Conservation (phyloP, 2,797 vertebrate genomes). For the Leontocebus nigricollis region DNA sequence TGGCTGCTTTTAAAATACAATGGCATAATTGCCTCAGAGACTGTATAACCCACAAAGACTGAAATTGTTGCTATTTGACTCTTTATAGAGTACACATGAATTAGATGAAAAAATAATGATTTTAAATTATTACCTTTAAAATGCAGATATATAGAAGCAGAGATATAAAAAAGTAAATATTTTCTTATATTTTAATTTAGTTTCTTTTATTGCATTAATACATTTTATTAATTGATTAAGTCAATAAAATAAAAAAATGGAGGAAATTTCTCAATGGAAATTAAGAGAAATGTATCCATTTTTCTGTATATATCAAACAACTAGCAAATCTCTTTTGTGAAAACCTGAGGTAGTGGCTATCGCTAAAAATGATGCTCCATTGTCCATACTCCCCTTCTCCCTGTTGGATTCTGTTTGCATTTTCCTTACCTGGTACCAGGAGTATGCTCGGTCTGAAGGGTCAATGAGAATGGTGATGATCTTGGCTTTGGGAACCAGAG, state of each 20-base stretch:
- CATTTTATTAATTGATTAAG: neutral
- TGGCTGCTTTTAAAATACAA: neutral
- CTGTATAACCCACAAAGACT: no score
- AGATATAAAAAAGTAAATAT: neutral
- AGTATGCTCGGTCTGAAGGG: conserved; percentile 95
- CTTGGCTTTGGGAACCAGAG: conserved; percentile 96
- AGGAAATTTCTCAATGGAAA: neutral
- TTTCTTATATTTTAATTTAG: neutral
- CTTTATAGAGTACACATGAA: neutral
- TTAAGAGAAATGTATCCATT: neutral
- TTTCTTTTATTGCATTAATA: neutral
- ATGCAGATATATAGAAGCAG: neutral
- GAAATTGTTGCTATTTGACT: neutral
- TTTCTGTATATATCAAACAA: neutral
- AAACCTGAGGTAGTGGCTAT: neutral
- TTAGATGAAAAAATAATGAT: neutral
- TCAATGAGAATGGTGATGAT: conserved; percentile 97
- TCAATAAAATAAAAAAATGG: neutral
- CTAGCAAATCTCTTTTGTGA: neutral
- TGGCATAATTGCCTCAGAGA: neutral
- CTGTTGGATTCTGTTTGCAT: neutral
- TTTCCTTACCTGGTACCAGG: conserved; percentile 94
- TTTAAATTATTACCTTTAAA: conserved; percentile 4
- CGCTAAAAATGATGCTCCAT: neutral
- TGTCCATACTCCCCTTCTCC: neutral